Base-by-base conservation (phyloP, 2,113 vertebrate genomes). In the Chaetops frenatus region DNA sequence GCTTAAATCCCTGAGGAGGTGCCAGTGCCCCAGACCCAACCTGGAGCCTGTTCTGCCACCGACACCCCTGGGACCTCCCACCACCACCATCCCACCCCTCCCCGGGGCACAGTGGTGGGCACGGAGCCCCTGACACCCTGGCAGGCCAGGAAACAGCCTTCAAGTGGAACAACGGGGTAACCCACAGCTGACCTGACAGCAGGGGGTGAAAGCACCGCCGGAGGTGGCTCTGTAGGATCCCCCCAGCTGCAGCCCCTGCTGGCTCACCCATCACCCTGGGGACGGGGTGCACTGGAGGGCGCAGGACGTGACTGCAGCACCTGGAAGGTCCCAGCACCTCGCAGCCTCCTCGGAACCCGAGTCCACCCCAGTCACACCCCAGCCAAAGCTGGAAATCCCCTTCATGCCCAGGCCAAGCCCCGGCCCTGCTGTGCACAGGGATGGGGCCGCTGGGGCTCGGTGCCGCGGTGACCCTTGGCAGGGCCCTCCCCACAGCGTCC, bases 141-240 rank as follows among this genome's bases (percentile, higher is more conserved):
- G 14, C 36, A 56, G 27, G n/a, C 22, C 58, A 42, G 47, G 36
- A 25, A 38, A 18, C 28, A 70, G 44, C 29, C 24, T 21, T 3
- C 29, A 7, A 4, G 14, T 7, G 35, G 23, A 40, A 10, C 7
- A 12, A 22, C 7, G 28, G 64, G 18, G 23, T 27, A 14, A 17
- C 76, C 19, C 47, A 28, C 1, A 6, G 36, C 42, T 0, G 6
- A 4, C 5, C 38, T 7, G 1, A 7, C 0, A 2, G 29, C 31
- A 12, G 45, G 38, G 42, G 25, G 9, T 35, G 61, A 9, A 24
- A 24, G 19, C 61, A 16, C 27, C 35, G 17, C 54, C 45, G 24
- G 36, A 23, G 24, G 6, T 3, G 45, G 36, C 2, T 7, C 60
- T 2, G 2, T 3, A 27, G 53, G n/a, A 8, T 5, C 40, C 35